Percentiles rank a stretch among this genome's conserved stretches.
phyloP scores from a whole-genome alignment of 2,888 invertebrate genomes.

The Xiphydria camelus region DNA sequence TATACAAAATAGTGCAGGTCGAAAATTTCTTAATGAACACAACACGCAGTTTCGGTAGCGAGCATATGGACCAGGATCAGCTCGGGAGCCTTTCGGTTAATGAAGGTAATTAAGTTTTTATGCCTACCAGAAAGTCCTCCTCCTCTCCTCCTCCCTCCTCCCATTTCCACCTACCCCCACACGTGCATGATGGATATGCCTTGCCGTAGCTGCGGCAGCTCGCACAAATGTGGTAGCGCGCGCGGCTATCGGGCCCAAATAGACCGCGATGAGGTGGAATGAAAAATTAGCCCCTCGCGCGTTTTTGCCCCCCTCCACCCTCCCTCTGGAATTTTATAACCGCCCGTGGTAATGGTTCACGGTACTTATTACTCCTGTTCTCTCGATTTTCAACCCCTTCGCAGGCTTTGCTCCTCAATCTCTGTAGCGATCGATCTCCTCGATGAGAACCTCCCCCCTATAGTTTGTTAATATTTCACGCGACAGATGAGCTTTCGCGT shows the following conservation, averaged over 20 bases:
- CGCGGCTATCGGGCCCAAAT: conserved; percentile 24
- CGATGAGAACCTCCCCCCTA: too few relatives aligned
- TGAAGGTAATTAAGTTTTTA: conserved; percentile 58
- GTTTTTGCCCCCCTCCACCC: neutral
- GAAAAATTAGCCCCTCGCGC: conserved; percentile 42
- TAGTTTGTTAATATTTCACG: too few relatives aligned
- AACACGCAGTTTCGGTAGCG: conserved; percentile 4
- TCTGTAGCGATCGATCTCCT: too few relatives aligned
- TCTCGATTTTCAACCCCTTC: too few relatives aligned
- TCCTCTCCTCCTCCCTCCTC: neutral
- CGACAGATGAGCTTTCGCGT: too few relatives aligned
- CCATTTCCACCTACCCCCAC: conserved; percentile 2
- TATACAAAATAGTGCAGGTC: too few relatives aligned
- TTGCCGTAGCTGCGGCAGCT: conserved; percentile 1
- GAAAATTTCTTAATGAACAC: conserved; percentile 1
- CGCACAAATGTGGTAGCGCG: conserved; percentile 1
- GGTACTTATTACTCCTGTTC: conserved; percentile 30
- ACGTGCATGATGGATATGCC: conserved; percentile 6
- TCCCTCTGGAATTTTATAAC: neutral
- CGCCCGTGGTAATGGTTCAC: neutral
- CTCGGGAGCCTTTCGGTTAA: conserved; percentile 44
- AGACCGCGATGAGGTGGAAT: conserved; percentile 39
- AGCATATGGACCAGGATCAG: conserved; percentile 29
- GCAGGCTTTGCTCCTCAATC: too few relatives aligned
- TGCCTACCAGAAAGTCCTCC: conserved; percentile 4